These are phyloP conservation scores for Ips nitidus DNA, from an alignment of 1,140 invertebrate genomes.

Conservation along the genomic window DNA sequence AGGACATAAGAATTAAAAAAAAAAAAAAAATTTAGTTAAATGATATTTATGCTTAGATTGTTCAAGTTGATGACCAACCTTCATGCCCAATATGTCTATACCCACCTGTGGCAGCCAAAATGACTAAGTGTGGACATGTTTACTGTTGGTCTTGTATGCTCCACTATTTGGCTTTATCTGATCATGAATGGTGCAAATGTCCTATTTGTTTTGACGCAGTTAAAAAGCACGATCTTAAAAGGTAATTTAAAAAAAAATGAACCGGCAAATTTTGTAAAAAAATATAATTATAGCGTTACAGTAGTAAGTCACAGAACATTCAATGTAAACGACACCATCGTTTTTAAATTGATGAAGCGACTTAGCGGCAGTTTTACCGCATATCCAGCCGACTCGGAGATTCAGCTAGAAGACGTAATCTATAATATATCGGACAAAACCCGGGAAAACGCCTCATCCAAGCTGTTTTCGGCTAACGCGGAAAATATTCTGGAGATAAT, in stretches of 20 bases:
- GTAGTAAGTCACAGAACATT: constrained; percentile 61
- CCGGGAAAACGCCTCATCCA: constrained; percentile 62
- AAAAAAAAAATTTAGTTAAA: neutral
- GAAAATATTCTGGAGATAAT: constrained; percentile 69
- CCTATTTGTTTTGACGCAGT: constrained; percentile 85
- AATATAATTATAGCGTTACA: constrained; percentile 50
- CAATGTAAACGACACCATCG: constrained; percentile 71
- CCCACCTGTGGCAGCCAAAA: constrained; percentile 80
- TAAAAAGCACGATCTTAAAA: constrained; percentile 78
- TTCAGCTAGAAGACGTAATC: constrained; percentile 42
- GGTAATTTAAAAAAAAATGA: constrained; percentile 55
- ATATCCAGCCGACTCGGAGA: constrained; percentile 59
- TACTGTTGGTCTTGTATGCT: constrained; percentile 96
- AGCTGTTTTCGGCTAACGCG: constrained; percentile 72
- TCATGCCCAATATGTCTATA: constrained; percentile 92
- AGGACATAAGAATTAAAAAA: constrained; percentile 46
- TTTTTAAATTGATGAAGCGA: constrained; percentile 84
- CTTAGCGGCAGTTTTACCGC: constrained; percentile 76
- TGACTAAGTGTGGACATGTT: constrained; percentile 92
- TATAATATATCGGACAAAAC: constrained; percentile 56
- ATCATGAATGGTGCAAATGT: constrained; percentile 77
- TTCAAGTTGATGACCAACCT: constrained; percentile 66
- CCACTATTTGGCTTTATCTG: constrained; percentile 84
- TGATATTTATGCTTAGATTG: constrained; percentile 52
- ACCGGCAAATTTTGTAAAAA: too few species aligned